Evolutionary conservation across 2,888 invertebrate genomes (phyloP), one percentile per base, ranked within the genome.

Genomic region (Erynnis tages): DNA sequence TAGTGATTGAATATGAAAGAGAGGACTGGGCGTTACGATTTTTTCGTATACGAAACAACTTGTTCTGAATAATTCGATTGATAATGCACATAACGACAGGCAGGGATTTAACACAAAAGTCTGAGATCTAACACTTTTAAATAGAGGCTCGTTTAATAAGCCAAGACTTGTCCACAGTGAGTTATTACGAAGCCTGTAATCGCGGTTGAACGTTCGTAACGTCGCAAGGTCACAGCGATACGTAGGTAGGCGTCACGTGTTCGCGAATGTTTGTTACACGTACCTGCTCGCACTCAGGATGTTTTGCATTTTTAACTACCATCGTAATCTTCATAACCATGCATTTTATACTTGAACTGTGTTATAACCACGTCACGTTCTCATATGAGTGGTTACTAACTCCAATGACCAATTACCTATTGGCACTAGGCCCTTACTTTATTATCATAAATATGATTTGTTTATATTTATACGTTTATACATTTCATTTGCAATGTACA

Each of bases 171-270:
- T 56, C 48, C 38, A 25, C 46, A 34, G 45, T 46, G 23, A 25
- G 48, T 52, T 41, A 48, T 55, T 38, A 56, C 40, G 44, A 55
- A 47, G 45, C 19, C 7, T 43, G 47, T 56, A 43, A 50, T 35
- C 43, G 34, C 43, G 29, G 62, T 60, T 59, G 63, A 63, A 65
- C 54, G 64, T 44, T 59, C 56, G 55, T 50, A 41, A 41, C 43
- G 60, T 60, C 63, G 64, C 76, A 79, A 82, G 80, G 82, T 76
- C 73, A 65, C 57, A 37, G 50, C 19, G 50, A 43, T 50, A 50
- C 27, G 54, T 63, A 59, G 66, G 54, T 63, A 59, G 66, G 73
- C 49, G 41, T 41, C 75, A 79, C 75, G 67, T 74, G 40, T 34
- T 54, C 47, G 59, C 53, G 40, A 54, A 64, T 56, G 55, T 61